Evolutionary conservation across 2,888 invertebrate species (phyloP).

Genomic region (Mythimna lalbum): DNA sequence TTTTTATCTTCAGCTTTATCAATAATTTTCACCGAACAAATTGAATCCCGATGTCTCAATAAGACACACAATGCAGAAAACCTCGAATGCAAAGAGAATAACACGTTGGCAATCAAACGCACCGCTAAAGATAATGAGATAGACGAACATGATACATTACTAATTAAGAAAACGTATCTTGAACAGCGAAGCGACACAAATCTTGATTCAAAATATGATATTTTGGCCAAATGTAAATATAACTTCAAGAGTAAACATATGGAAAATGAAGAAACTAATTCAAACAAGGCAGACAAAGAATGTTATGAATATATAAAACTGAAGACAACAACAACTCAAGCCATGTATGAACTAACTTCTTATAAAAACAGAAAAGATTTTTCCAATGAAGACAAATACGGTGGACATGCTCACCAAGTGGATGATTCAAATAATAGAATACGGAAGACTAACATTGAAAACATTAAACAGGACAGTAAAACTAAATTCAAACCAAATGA

Average conservation of each 20-base stretch:
- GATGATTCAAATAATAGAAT: background rate
- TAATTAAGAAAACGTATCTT: background rate
- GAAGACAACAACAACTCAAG: background rate
- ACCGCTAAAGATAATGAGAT: background rate
- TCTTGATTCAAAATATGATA: background rate
- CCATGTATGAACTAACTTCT: background rate
- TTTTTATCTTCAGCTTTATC: constrained; percentile 8
- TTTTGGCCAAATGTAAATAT: background rate
- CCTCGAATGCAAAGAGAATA: too few species aligned
- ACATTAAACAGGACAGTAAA: background rate
- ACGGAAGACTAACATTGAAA: background rate
- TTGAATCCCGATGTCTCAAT: background rate
- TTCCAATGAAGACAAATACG: background rate
- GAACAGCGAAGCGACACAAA: background rate
- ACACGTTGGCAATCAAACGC: background rate
- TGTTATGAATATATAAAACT: background rate
- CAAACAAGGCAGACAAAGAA: background rate
- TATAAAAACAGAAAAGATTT: background rate
- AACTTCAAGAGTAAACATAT: background rate
- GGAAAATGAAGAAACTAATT: background rate
- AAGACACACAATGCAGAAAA: background rate
- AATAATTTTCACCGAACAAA: constrained; percentile 6
- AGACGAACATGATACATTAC: background rate
- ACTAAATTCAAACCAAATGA: background rate
- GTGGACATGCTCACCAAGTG: too few species aligned